phyloP scores from a whole-genome alignment of 2,113 vertebrate species.

The Girardinichthys multiradiatus region DNA sequence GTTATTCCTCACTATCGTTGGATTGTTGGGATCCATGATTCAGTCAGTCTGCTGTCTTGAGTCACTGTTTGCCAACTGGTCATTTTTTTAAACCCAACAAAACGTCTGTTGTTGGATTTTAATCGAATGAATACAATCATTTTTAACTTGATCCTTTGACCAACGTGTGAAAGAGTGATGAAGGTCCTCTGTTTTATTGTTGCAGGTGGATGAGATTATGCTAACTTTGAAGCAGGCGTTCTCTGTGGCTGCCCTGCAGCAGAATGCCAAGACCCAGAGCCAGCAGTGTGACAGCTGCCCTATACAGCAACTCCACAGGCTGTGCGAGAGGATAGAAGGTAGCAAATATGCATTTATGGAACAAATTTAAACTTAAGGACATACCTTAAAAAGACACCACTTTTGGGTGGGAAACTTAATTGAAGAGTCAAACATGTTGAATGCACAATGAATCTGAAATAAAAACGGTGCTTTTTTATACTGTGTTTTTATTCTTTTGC shows the following conservation, averaged over 20 bases:
- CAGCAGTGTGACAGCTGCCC: constrained; percentile 94
- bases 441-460: neutral
- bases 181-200: constrained; percentile 6
- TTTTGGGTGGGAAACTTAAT: too few species aligned
- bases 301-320: constrained; percentile 89
- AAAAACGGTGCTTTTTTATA: neutral
- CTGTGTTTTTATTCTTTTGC: constrained; percentile 15
- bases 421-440: neutral
- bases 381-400: too few species aligned
- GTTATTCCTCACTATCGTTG: too few species aligned
- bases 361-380: neutral
- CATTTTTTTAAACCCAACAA: neutral
- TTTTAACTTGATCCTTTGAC: neutral
- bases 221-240: constrained; percentile 98
- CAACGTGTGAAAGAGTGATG: too few species aligned
- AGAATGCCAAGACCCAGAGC: constrained; percentile 82
- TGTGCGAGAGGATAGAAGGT: constrained; percentile 97
- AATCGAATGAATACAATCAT: neutral
- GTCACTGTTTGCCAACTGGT: too few species aligned
- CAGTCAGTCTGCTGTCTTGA: too few species aligned
- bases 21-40: too few species aligned
- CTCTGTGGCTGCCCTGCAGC: constrained; percentile 90
- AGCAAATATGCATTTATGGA: constrained; percentile 7
- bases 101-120: neutral
- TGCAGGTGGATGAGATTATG: constrained; percentile 98